Conservation (phyloP, 2,113 vertebrate species). For the Ranitomeya variabilis region DNA sequence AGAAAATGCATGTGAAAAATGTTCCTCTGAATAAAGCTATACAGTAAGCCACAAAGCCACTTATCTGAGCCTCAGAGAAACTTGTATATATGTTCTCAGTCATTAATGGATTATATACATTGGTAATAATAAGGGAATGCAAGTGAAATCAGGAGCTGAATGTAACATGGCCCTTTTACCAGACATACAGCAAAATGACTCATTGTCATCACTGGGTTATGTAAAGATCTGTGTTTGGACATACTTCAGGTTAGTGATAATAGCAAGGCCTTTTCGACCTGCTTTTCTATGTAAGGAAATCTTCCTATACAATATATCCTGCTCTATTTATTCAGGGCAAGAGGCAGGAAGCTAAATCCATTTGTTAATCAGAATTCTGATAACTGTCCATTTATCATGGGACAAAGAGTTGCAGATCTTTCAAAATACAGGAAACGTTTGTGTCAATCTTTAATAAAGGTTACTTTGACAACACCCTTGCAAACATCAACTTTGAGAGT, state of each 20-base stretch:
- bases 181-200: neutral
- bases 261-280: neutral
- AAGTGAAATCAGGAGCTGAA: neutral
- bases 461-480: neutral
- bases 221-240: neutral
- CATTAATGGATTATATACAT: neutral
- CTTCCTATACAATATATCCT: neutral
- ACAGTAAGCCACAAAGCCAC: too few species aligned
- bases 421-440: neutral
- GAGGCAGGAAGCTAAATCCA: neutral
- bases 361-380: neutral
- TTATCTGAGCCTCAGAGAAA: neutral
- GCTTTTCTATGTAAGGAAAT: neutral
- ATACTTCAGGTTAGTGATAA: neutral
- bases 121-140: neutral
- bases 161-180: neutral
- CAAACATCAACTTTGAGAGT: neutral
- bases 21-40: too few species aligned
- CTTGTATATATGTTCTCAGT: neutral
- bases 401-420: neutral
- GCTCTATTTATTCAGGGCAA: neutral
- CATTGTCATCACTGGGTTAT: neutral
- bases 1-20: too few species aligned
- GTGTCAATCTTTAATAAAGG: neutral
- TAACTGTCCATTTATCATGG: neutral